Conservation (phyloP, 1,140 invertebrate genomes). For the Leptinotarsa texana region DNA sequence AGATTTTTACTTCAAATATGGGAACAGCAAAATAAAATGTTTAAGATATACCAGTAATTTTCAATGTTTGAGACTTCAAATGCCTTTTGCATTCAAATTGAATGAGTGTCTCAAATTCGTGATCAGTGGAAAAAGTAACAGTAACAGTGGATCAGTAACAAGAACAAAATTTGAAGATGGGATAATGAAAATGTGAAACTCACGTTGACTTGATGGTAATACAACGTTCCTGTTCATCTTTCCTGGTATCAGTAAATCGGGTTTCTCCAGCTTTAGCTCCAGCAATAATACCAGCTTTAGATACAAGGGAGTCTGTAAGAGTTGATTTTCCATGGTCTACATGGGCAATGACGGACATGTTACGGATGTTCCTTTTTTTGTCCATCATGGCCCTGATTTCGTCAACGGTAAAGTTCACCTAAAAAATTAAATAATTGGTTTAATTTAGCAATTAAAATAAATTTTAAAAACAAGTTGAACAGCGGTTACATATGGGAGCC, state of each 20-base stretch:
- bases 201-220: conserved; percentile 99
- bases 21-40: too few species aligned
- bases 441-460: too few species aligned
- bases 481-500: too few species aligned
- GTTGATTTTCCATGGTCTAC: conserved; percentile 99
- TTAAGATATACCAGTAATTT: too few species aligned
- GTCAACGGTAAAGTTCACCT: conserved; percentile 99
- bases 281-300: conserved; percentile 99
- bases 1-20: too few species aligned
- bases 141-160: too few species aligned
- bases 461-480: neutral
- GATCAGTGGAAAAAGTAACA: too few species aligned
- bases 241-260: conserved; percentile 98
- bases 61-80: too few species aligned
- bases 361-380: conserved; percentile 98
- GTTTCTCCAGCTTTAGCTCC: conserved; percentile 98
- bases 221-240: conserved; percentile 99
- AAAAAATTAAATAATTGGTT: conserved; percentile 48
- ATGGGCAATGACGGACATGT: conserved; percentile 99
- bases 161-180: too few species aligned
- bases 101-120: too few species aligned
- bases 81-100: too few species aligned
- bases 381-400: conserved; percentile 99
- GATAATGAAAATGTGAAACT: conserved; percentile 56
- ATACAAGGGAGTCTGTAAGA: conserved; percentile 97